Evolutionary conservation across 2,113 vertebrate genomes (phyloP).

Genomic region (Helogale parvula): DNA sequence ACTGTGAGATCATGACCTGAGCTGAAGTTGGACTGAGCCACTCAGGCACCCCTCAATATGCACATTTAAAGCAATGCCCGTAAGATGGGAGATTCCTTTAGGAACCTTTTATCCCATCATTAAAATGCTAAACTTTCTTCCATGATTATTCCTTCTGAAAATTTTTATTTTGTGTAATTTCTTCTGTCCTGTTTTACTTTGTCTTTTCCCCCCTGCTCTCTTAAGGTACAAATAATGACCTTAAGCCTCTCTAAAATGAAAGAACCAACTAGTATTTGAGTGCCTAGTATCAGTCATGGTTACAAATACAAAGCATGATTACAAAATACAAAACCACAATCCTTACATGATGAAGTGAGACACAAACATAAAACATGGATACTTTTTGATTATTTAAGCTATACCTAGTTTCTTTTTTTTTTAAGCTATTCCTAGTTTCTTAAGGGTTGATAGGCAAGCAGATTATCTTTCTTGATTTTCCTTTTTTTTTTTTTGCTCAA

Average conservation of each 20-base stretch:
- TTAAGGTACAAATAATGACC: constrained; percentile 18
- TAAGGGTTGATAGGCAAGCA: not conserved
- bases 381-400: not conserved
- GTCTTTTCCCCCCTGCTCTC: not conserved
- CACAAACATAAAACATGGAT: not conserved
- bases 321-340: not conserved
- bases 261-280: constrained; percentile 11
- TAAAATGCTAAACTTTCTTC: constrained; percentile 30
- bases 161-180: constrained; percentile 6
- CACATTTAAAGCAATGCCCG: constrained; percentile 14
- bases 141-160: not conserved
- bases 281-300: not conserved
- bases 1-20: too few species aligned
- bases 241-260: not conserved
- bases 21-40: too few species aligned
- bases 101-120: not conserved
- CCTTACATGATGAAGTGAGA: not conserved
- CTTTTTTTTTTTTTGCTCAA: not conserved
- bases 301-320: not conserved
- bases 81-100: constrained; percentile 24
- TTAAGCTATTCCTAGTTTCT: not conserved
- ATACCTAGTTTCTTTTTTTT: not conserved
- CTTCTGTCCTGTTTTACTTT: not conserved
- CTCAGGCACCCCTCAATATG: not conserved
- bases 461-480: constrained; percentile 13